Percentiles rank a stretch among this genome's conserved stretches.
phyloP scores from a whole-genome alignment of 2,797 vertebrate species.

The Nannoperca australis region DNA sequence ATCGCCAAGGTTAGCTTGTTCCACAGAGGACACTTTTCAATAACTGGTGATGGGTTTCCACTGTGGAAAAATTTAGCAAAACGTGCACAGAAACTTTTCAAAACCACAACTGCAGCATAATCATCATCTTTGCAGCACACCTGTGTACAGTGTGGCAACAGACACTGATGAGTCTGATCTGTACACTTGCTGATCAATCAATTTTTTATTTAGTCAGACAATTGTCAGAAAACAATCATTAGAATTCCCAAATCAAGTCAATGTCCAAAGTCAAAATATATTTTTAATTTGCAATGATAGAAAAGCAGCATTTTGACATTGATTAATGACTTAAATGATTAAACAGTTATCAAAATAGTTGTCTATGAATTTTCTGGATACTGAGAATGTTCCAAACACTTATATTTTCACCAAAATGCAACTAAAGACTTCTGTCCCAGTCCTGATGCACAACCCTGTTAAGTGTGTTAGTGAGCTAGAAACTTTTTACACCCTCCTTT shows the following conservation, averaged over 20 bases:
- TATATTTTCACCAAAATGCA: background rate
- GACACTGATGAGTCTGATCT: background rate
- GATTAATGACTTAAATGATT: background rate
- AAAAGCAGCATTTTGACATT: background rate
- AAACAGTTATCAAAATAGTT: background rate
- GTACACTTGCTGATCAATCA: background rate
- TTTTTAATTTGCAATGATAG: background rate
- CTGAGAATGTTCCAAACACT: background rate
- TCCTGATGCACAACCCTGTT: background rate
- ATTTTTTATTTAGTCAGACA: background rate
- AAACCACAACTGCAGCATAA: background rate
- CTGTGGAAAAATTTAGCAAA: background rate
- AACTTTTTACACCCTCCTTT: background rate
- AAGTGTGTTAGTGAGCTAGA: background rate
- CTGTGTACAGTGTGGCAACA: background rate
- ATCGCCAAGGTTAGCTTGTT: conserved; percentile 60
- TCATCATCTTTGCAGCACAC: background rate
- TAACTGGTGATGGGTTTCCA: conserved; percentile 6
- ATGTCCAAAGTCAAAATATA: background rate
- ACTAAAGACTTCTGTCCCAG: background rate
- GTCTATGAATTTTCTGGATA: background rate
- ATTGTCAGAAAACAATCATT: background rate
- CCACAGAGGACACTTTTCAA: conserved; percentile 56
- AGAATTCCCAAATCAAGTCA: background rate
- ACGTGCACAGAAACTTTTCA: background rate